Conservation (phyloP, 2,888 invertebrate genomes). For the Pterobdella sp. region DNA sequence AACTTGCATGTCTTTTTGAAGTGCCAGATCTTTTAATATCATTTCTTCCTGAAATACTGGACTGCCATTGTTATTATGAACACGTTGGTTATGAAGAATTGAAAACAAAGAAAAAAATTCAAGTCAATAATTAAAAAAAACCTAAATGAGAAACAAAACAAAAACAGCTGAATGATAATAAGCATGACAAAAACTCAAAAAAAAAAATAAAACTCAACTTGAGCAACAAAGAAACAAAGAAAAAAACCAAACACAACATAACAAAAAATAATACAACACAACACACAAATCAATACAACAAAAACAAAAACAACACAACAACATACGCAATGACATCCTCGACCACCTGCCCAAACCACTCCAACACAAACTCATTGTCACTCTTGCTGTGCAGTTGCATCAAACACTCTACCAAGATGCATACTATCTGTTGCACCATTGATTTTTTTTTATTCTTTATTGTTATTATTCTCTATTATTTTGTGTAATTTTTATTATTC, state of each 20-base stretch:
- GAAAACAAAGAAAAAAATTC: neutral
- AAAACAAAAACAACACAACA: neutral
- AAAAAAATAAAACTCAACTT: neutral
- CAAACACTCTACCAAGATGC: too few species aligned
- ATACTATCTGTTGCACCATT: too few species aligned
- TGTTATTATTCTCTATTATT: too few species aligned
- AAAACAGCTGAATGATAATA: neutral
- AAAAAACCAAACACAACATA: neutral
- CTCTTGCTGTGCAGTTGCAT: too few species aligned
- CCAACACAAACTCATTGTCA: too few species aligned
- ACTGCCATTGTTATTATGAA: neutral
- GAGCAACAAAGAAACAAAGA: neutral
- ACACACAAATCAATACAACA: neutral
- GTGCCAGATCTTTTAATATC: neutral
- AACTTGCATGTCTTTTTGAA: neutral
- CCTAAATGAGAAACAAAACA: neutral
- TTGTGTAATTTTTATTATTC: too few species aligned
- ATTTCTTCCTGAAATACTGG: conserved; percentile 2
- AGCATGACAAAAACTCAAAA: neutral
- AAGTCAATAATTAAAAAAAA: too few species aligned
- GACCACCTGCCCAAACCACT: too few species aligned
- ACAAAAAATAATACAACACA: neutral
- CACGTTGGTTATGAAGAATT: neutral
- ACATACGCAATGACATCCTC: too few species aligned
- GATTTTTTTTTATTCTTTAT: too few species aligned